Base-by-base conservation (phyloP, 2,113 vertebrate species). In the Halichoeres trimaculatus region DNA sequence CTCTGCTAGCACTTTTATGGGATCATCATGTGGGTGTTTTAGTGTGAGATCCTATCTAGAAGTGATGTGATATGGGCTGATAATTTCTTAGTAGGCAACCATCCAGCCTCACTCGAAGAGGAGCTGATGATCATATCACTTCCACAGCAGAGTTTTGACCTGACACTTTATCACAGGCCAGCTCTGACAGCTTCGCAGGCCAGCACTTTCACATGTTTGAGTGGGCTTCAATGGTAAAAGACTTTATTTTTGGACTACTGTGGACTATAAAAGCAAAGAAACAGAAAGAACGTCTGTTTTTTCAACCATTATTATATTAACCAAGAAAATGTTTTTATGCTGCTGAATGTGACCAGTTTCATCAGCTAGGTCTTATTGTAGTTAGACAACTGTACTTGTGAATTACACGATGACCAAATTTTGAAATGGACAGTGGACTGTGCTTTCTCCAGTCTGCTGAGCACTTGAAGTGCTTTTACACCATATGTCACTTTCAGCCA, bases 1-100 rank as follows among this genome's bases (percentile, higher is more conserved):
- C 87, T 90, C 91, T 90, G 90, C 87, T 85, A 83, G 73, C 87
- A 81, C 83, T 85, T 89, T 91, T 83, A 90, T 89, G 90, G 84
- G 89, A 89, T 88, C 86, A 79, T 79, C 56, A 69, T 68, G 89
- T 92, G 86, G 89, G 83, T 1, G 84, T 89, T 78, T 78, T 56
- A 84, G 86, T 85, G 87, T 57, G 76, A 89, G 85, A 80, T 88
- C 73, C 51, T 75, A 72, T 89, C 86, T 76, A 69, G 59, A 84
- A 85, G 84, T 85, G 82, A 83, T 75, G 85, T 22, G 38, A 83
- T 85, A 82, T 78, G 72, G 81, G 67, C 79, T 56, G 83, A 86
- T 85, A 80, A 85, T 87, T 89, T 85, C 77, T 86, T 81, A 56
- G 60, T 22, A 73, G 77, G 72, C 78, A 84, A 54, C 30, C 34